Evolutionary conservation across 2,888 invertebrate genomes (phyloP).

Genomic region (Xylota sylvarum): DNA sequence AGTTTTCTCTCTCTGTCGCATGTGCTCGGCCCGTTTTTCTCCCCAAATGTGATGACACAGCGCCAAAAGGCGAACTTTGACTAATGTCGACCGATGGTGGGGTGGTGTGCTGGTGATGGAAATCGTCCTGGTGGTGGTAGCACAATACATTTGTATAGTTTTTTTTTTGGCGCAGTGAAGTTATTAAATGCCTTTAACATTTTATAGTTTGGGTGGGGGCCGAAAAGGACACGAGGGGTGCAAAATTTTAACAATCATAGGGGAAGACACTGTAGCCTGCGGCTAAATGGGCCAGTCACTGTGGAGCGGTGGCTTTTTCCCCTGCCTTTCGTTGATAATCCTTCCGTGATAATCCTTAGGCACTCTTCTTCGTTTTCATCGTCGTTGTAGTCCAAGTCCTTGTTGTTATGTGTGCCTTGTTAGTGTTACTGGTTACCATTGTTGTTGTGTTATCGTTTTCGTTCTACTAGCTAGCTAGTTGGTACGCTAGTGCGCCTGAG

Average conservation of each 20-base stretch:
- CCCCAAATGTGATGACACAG: constrained; percentile 70
- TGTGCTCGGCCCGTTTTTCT: background rate
- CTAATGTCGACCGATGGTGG: constrained; percentile 62
- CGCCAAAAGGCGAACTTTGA: constrained; percentile 76
- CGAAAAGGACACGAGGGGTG: background rate
- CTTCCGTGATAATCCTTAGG: constrained; percentile 31
- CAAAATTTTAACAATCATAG: constrained; percentile 50
- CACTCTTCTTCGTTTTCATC: constrained; percentile 22
- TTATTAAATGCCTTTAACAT: constrained; percentile 72
- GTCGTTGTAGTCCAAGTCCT: constrained; percentile 7
- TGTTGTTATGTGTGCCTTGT: constrained; percentile 15
- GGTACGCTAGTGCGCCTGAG: constrained; percentile 30
- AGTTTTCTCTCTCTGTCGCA: constrained; percentile 13
- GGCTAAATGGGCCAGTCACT: constrained; percentile 58
- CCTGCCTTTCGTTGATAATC: constrained; percentile 1
- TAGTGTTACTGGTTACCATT: constrained; percentile 28
- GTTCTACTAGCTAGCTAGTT: background rate
- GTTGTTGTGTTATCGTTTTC: constrained; percentile 40
- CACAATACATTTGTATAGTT: constrained; percentile 49
- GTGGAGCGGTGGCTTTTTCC: constrained; percentile 29
- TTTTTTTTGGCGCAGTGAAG: constrained; percentile 72
- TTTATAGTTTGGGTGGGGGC: constrained; percentile 18
- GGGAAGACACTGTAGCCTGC: constrained; percentile 54
- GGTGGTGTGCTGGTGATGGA: constrained; percentile 20
- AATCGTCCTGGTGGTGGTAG: constrained; percentile 34